Base-by-base conservation (phyloP, 2,113 vertebrate species). In the Syngnathus floridae region DNA sequence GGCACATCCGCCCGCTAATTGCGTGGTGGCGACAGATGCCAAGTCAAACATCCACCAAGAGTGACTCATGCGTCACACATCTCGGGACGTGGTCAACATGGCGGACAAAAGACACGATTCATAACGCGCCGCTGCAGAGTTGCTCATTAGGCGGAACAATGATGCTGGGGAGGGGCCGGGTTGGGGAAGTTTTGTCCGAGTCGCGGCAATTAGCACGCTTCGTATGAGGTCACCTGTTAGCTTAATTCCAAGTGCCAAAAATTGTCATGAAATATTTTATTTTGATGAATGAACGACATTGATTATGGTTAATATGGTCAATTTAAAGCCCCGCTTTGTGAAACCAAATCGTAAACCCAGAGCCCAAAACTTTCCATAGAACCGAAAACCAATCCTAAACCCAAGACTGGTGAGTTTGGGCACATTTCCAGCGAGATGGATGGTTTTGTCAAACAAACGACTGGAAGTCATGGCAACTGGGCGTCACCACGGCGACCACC, bases 31-130 rank as follows among this genome's bases (percentile, higher is more conserved):
- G 45, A 58, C 41, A 73, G 17, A 68, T 57, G 62, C 62, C 67
- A 83, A 79, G 71, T 67, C 78, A 80, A 80, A 85, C 79, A 76
- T 58, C 60, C 63, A 49, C 55, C 63, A 77, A 66, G 43, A 77
- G 62, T 80, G 75, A 85, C 72, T 76, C 74, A 65, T 26, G 40
- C 1, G 3, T 11, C 16, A 36, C 21, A 31, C 26, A 31, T 31
- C 26, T 31, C 21, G 38, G 37, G 9, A 46, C 5, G 12, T 41
- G 37, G 49, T 49, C 57, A 43, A 67, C 58, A 13, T 22, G 6
- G n/a, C 56, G 22, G 58, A 88, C 84, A 88, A 88, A 83, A 76
- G 63, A 58, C 37, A 74, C 62, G 67, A 88, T 89, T 88, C 82
- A 86, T 76, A 52, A 70, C 62, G 70, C 65, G 65, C 64, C 66